A percentile compares a stretch with the other conserved stretches of the same genome.
These are phyloP conservation scores for Bombus cullumanus DNA, from an alignment of 1,140 invertebrate genomes.

Conservation along the genomic window DNA sequence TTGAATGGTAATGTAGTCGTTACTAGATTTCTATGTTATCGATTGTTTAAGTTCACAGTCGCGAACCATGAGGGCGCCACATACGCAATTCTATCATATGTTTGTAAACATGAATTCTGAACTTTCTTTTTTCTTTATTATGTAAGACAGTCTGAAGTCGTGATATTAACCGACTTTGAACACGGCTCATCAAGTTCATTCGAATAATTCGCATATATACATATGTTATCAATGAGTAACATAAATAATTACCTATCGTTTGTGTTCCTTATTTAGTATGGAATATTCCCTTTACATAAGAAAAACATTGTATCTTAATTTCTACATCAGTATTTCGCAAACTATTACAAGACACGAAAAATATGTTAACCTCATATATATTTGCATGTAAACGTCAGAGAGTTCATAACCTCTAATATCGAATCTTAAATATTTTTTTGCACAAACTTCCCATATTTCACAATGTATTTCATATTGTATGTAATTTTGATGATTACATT, in stretches of 20 bases:
- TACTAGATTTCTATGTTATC: neutral
- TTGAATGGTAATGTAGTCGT: neutral
- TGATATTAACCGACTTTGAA: neutral
- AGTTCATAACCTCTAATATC: conserved; percentile 7
- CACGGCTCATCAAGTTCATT: neutral
- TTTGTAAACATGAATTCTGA: neutral
- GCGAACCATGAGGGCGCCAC: neutral
- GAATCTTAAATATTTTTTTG: too few relatives aligned
- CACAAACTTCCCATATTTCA: neutral
- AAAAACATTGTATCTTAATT: neutral
- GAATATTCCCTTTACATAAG: neutral
- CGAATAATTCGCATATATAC: neutral
- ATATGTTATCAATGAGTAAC: neutral
- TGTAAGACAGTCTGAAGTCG: neutral
- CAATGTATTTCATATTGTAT: neutral
- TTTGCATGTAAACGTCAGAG: neutral
- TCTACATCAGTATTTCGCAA: neutral
- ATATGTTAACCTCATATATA: too few relatives aligned
- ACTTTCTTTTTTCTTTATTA: neutral
- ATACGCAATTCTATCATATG: too few relatives aligned
- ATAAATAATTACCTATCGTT: neutral
- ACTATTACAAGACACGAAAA: too few relatives aligned
- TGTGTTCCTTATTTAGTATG: neutral
- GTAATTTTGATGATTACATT: neutral
- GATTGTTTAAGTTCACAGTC: neutral